Evolutionary conservation across 1,140 invertebrate species (phyloP), one percentile per base, ranked within the genome.

Genomic region (Lethrus apterus): DNA sequence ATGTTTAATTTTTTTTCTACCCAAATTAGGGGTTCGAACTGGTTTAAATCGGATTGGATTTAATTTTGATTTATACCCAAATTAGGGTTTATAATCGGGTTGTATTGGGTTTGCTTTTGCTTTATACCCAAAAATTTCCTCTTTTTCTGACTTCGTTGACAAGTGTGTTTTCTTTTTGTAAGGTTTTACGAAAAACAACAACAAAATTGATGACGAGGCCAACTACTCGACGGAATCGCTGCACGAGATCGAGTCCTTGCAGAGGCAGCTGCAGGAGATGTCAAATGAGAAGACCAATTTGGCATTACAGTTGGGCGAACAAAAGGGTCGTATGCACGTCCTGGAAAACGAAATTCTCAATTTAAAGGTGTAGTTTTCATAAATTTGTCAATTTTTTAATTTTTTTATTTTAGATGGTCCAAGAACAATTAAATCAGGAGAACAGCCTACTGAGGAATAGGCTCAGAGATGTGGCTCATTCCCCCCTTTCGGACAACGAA

Each of bases 401-500:
- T 2, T 7, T 2, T 2, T 15, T 33, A 14, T 2, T 10, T 2
- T 42, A 66, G 60, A 52, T 51, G 43, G 58, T 60, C 43, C 63
- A 66, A 74, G 72, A 78, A 52, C 72, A 74, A 44, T 67, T 85
- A 31, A 71, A 75, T 48, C 81, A 84, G 64, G 85, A 88, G 71
- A 86, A 87, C 68, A 78, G 79, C 46, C 72, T 76, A 48, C 68
- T 88, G 55, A 73, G 83, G 38, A 80, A 79, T 59, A 73, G 83
- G 53, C 74, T 88, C 51, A 74, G 81, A 48, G 83, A 86, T 63
- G 80, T 87, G 35, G 81, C 80, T 29, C 81, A 84, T 66, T 86
- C 83, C 47, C 83, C 83, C 46, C 67, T 87, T 32, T 86, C 83
- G n/a, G 85, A 89, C 68, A 81, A 81, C 52, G 83, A 87, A 66